Evolutionary conservation across 2,888 invertebrate genomes (phyloP), one percentile per base, ranked within the genome.

Genomic region (Tromatobia lineatoria): DNA sequence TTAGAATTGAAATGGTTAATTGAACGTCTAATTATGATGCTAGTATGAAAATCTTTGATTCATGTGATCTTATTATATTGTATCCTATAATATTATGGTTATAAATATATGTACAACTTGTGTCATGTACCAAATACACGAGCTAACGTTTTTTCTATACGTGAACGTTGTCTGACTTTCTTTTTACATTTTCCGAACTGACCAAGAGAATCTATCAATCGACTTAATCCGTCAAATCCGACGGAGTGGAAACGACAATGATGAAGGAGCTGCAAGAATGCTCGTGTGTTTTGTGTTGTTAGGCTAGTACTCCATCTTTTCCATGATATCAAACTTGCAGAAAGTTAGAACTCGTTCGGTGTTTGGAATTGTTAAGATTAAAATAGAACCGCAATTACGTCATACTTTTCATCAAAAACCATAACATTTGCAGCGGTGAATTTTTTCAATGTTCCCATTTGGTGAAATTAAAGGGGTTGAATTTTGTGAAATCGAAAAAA

Each of bases 181-280:
- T 20, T 23, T 57, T 57, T 25, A 25, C 15, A 57, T 57, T 57
- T 23, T 3, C 23, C 57, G 57, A 57, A 57, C 57, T 10, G 64
- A n/a, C 61, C 13, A 20, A 38, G 38, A 11, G n/a, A 38, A 20
- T 11, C 64, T 18, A 38, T 38, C 18, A 38, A 64, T 64, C 64
- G 64, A 64, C 20, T 64, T 64, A 38, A 38, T 64, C 64, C 7
- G 64, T 64, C 64, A 64, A 64, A 64, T 64, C 20, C 25, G 64
- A 10, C 64, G 64, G 20, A 20, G 18, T 20, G 64, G 64, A 64
- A 64, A 64, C 38, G 64, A 64, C 64, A 64, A 64, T 64, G 64
- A 64, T 64, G 64, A 64, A 64, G 20, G 64, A 64, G 18, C 20
- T 7, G 38, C 64, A 38, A 34, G 15, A 38, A 20, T 20, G 38